Evolutionary conservation across 2,113 vertebrate genomes (phyloP).

Genomic region (Oriolus oriolus): DNA sequence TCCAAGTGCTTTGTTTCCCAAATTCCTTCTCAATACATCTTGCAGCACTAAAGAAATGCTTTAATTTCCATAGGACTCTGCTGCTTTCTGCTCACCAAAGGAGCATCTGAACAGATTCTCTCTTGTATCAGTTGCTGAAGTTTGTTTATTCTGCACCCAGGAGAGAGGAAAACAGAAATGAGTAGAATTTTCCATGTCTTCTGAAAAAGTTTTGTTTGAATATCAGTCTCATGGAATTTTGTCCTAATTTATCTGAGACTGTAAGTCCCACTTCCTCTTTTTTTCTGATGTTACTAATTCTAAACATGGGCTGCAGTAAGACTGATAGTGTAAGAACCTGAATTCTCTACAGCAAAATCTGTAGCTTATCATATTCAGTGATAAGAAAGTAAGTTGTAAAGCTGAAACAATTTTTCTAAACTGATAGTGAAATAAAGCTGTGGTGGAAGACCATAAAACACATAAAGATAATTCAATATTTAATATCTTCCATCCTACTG

Average conservation of each 20-base stretch:
- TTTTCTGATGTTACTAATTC: neutral
- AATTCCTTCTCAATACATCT: neutral
- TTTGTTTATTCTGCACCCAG: neutral
- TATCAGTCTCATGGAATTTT: neutral
- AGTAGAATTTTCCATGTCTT: neutral
- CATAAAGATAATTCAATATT: neutral
- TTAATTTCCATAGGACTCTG: neutral
- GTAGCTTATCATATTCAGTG: neutral
- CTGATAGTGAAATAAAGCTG: neutral
- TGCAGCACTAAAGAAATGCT: neutral
- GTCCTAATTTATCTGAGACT: neutral
- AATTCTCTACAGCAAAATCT: neutral
- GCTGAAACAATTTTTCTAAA: neutral
- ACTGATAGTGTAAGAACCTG: neutral
- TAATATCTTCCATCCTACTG: neutral
- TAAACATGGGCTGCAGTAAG: neutral
- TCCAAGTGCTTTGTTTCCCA: neutral
- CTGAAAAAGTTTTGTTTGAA: neutral
- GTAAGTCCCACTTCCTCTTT: neutral
- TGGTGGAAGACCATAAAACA: neutral
- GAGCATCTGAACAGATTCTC: neutral
- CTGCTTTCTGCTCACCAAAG: neutral
- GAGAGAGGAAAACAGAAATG: neutral
- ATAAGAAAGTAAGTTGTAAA: neutral
- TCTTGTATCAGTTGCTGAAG: neutral